Evolutionary conservation across 2,888 invertebrate genomes (phyloP), one percentile per base, ranked within the genome.

Genomic region (Tachina grossa): DNA sequence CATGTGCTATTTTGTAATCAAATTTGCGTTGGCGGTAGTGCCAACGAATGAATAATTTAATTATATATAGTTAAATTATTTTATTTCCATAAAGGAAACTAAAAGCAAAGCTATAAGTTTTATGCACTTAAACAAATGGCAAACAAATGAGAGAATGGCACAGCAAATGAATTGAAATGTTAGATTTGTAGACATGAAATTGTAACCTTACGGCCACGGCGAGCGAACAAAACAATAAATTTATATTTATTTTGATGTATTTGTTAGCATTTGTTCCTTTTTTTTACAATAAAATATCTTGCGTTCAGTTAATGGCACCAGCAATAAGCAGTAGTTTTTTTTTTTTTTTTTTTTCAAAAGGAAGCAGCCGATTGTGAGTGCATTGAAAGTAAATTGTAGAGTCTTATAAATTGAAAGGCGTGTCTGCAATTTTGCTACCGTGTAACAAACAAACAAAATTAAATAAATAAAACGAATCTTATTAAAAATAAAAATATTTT

Each of bases 121-220:
- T 71, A 78, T 63, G 69, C 59, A 43, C 78, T 61, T 61, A 43
- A 22, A 53, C 55, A 71, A 71, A 19, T 82, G 43, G 53, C n/a
- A 69, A 82, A 71, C 69, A 82, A 76, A 82, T 82, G 69, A 82
- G 69, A 55, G 75, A 79, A 71, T 71, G 69, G 78, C 78, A 51
- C 19, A 81, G 74, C 49, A 74, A 68, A 61, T 53, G 74, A 75
- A 81, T 75, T 81, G 53, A 81, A 81, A 75, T 69, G 61, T 75
- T 75, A 72, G 75, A 75, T 81, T 81, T 59, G 43, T 59, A 74
- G 81, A 68, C 53, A 68, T 72, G 81, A 75, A 81, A 66, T 31
- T 66, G 39, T 74, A 72, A 68, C 31, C 53, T 59, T 51, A 47
- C 51, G 66, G n/a, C 59, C 61, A 55, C 45, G 19, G 8, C 1